Conservation (phyloP, 2,888 invertebrate genomes). For the Lasiommata megera region DNA sequence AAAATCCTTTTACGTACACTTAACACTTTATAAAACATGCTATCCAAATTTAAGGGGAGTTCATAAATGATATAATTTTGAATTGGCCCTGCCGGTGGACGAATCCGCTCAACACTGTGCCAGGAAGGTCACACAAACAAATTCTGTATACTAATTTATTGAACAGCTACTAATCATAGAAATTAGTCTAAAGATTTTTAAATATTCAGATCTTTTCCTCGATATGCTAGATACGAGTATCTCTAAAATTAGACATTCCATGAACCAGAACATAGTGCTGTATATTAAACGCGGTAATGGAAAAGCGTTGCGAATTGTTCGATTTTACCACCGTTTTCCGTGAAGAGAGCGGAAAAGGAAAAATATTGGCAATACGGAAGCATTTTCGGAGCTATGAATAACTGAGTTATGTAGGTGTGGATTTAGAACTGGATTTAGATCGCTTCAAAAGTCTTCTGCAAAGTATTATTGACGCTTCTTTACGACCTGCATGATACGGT, state of each 20-base stretch:
- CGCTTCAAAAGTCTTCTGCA: constrained; percentile 14
- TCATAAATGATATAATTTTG: too few relatives aligned
- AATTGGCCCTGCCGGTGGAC: too few relatives aligned
- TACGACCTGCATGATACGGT: constrained; percentile 10
- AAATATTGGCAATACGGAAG: constrained; percentile 33
- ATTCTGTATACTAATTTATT: too few relatives aligned
- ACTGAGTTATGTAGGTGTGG: constrained; percentile 20
- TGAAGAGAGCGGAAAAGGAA: constrained; percentile 29
- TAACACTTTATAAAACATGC: too few relatives aligned
- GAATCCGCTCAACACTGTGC: too few relatives aligned
- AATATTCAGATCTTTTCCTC: too few relatives aligned
- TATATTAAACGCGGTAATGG: constrained; percentile 18
- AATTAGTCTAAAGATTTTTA: too few relatives aligned
- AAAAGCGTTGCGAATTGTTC: constrained; percentile 30
- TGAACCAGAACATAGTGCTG: not conserved
- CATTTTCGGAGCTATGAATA: constrained; percentile 42
- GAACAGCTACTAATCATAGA: too few relatives aligned
- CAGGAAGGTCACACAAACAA: too few relatives aligned
- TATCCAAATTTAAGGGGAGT: too few relatives aligned
- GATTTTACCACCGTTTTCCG: constrained; percentile 33
- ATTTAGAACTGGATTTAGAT: constrained; percentile 20
- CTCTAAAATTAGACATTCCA: not conserved
- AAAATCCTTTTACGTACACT: too few relatives aligned
- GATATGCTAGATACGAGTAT: not conserved
- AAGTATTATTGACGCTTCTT: constrained; percentile 15